Evolutionary conservation across 1,140 invertebrate species (phyloP).

Genomic region (Tetramorium alpestre): DNA sequence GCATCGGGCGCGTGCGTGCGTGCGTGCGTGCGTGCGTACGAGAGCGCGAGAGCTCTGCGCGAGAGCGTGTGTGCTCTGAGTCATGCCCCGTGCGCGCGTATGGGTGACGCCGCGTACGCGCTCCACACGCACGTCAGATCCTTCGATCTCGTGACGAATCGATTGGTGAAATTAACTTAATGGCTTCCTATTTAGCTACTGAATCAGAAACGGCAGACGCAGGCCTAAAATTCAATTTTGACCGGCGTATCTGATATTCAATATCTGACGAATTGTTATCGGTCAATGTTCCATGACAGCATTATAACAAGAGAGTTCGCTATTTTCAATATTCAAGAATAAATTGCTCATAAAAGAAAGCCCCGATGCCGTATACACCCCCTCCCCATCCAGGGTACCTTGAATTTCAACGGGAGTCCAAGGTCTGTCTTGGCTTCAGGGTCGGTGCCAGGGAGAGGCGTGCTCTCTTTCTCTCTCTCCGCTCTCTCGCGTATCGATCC

Average conservation of each 20-base stretch:
- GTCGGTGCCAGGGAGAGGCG: slow-evolving; percentile 68
- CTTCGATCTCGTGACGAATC: slow-evolving; percentile 53
- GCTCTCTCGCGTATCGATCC: slow-evolving; percentile 71
- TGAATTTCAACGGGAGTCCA: slow-evolving; percentile 72
- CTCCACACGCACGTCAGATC: slow-evolving; percentile 37
- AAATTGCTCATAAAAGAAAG: slow-evolving; percentile 11
- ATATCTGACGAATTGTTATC: slow-evolving; percentile 22
- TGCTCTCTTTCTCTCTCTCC: slow-evolving; percentile 39
- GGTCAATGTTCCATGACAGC: background rate
- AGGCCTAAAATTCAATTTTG: slow-evolving; percentile 10
- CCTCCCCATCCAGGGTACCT: slow-evolving; percentile 55
- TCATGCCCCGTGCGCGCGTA: slow-evolving; percentile 39
- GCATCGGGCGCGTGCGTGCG: slow-evolving; percentile 71
- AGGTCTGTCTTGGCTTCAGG: slow-evolving; percentile 76
- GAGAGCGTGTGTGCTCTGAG: slow-evolving; percentile 61
- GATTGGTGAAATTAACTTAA: slow-evolving; percentile 41
- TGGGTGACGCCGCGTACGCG: background rate
- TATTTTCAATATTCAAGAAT: background rate
- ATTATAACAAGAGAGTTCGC: background rate
- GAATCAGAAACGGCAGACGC: background rate
- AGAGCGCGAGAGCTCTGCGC: slow-evolving; percentile 50
- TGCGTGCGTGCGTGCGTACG: slow-evolving; percentile 59
- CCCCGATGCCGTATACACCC: background rate
- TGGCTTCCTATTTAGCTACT: slow-evolving; percentile 21
- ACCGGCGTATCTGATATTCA: background rate